Base-by-base conservation (phyloP, 1,140 invertebrate genomes). In the Ceratosolen fusciceps region DNA sequence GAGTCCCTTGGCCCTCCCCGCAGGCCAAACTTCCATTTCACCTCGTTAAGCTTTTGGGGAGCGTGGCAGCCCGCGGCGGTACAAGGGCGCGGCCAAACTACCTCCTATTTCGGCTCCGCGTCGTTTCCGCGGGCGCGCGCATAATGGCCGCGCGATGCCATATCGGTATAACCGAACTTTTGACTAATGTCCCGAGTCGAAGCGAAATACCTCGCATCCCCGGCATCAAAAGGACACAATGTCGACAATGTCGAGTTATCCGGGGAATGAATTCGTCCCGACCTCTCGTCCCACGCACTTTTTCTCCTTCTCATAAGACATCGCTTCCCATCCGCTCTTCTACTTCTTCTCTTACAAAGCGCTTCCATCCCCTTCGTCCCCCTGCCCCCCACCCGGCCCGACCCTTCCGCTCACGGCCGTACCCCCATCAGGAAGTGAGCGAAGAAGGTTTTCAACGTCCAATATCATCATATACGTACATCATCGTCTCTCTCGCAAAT, bases 21-120 rank as follows among this genome's bases (percentile, higher is more conserved):
- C 47, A 31, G 43, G 34, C 4, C 65, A 56, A 77, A 68, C 37
- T 77, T 76, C 49, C 52, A 77, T 77, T 77, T 77, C 34, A 39
- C 34, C 49, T 77, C 52, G 75, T 77, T 70, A 58, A 56, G 71
- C 71, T 73, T n/a, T n/a, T 21, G 24, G 31, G 9, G 31, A 62
- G 21, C 31, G 29, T 47, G 43, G 43, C 68, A 67, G 43, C 68
- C 26, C 7, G 24, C 26, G 43, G 43, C 10, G 8, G 8, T 74
- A 60, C 21, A 43, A 16, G 47, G 21, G 10, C 26, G 9, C 24
- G 62, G 19, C 2, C 65, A 58, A 62, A 31, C 52, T 58, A 39
- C 71, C n/a, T 73, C 24, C 1, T 56, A 74, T 60, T 74, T 74
- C 26, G 24, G 26, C 73, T 74, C 47, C 24, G 29, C 34, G 26